Evolutionary conservation across 2,888 invertebrate genomes (phyloP).

Genomic region (Plebejus anna): DNA sequence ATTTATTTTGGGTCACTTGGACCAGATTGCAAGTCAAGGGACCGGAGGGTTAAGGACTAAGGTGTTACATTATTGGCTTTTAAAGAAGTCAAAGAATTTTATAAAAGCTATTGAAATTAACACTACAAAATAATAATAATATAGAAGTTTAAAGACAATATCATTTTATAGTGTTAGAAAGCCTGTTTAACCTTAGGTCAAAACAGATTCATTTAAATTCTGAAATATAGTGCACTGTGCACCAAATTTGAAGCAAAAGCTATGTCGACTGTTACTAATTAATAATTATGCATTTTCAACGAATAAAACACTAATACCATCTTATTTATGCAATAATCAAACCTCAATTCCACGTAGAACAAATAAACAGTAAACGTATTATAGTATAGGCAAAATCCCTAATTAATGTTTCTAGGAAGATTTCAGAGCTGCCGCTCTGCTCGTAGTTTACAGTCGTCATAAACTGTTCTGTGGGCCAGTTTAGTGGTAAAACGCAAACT

Average conservation of each 20-base stretch:
- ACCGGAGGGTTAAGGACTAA: not conserved
- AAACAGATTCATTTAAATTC: no score
- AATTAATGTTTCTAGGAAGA: constrained; percentile 48
- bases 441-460: not conserved
- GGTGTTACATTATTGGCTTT: not conserved
- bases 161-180: no score
- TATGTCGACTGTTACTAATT: not conserved
- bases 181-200: no score
- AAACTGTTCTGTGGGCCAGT: constrained; percentile 24
- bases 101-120: no score
- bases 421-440: constrained; percentile 32
- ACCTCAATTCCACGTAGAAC: constrained; percentile 46
- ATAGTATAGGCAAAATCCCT: constrained; percentile 40
- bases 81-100: not conserved
- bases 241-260: not conserved
- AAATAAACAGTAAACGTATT: constrained; percentile 46
- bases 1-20: constrained; percentile 25
- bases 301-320: not conserved
- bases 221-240: no score
- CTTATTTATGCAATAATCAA: constrained; percentile 42
- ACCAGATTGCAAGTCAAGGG: not conserved
- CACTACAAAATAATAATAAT: no score
- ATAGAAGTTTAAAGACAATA: no score
- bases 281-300: not conserved
- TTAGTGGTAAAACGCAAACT: constrained; percentile 19